These are phyloP conservation scores for Pseudoips prasinana DNA, from an alignment of 2,888 invertebrate species.

Conservation along the genomic window DNA sequence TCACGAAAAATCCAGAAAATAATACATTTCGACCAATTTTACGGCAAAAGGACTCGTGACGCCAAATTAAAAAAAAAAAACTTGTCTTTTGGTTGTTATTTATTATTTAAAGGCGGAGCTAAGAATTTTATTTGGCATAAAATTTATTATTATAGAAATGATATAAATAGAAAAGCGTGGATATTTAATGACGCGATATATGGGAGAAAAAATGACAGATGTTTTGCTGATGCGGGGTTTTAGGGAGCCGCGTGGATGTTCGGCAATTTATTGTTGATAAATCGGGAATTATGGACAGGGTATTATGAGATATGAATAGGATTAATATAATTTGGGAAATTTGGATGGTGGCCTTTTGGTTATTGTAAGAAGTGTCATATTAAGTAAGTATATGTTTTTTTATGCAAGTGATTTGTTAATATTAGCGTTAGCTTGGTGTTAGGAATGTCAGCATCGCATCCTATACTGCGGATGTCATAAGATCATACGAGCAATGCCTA, in stretches of 20 bases:
- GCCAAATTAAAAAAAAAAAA: constrained; percentile 16
- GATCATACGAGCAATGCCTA: too few species aligned
- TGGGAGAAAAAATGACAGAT: constrained; percentile 53
- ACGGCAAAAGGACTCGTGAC: constrained; percentile 42
- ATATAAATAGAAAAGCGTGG: constrained; percentile 75
- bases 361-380: too few species aligned
- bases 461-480: too few species aligned
- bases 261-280: constrained; percentile 39
- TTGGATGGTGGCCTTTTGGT: too few species aligned
- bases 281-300: constrained; percentile 34
- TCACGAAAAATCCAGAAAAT: constrained; percentile 39
- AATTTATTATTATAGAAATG: constrained; percentile 70
- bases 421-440: too few species aligned
- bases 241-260: constrained; percentile 33
- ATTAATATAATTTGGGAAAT: too few species aligned
- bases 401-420: too few species aligned
- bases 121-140: constrained; percentile 74
- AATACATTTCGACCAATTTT: constrained; percentile 41
- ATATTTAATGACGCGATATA: constrained; percentile 68
- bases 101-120: constrained; percentile 58
- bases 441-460: too few species aligned
- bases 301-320: constrained; percentile 16
- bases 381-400: too few species aligned
- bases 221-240: constrained; percentile 52
- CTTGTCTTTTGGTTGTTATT: constrained; percentile 34